Conservation (phyloP, 1,140 invertebrate genomes). For the Theocolax elegans region DNA sequence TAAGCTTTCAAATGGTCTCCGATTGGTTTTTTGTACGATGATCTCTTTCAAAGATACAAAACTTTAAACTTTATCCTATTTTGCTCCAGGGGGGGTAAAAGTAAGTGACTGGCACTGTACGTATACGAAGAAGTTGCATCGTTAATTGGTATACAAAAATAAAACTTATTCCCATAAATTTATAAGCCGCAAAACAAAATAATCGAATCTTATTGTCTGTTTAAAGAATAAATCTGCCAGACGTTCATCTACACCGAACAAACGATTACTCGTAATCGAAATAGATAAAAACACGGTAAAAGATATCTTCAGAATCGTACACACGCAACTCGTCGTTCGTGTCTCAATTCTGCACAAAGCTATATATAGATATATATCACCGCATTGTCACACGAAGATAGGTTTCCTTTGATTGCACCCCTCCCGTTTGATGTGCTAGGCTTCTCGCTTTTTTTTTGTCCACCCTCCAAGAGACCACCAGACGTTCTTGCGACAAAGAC, state of each 20-base stretch:
- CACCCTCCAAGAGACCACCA: background rate
- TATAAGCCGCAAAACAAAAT: too few species aligned
- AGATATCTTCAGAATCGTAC: background rate
- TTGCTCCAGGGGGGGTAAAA: too few species aligned
- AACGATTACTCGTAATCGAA: background rate
- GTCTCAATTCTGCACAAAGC: conserved; percentile 47
- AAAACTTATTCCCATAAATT: too few species aligned
- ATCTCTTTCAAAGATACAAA: too few species aligned
- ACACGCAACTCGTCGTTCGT: background rate
- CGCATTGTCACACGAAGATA: conserved; percentile 53
- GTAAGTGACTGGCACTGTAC: too few species aligned
- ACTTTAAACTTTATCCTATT: too few species aligned
- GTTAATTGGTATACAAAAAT: too few species aligned
- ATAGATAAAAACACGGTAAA: background rate
- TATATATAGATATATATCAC: conserved; percentile 45
- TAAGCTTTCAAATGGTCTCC: too few species aligned
- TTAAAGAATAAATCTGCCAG: too few species aligned
- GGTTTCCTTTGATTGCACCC: conserved; percentile 53
- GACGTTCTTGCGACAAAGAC: background rate
- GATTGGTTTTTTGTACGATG: too few species aligned
- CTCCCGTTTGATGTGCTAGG: background rate
- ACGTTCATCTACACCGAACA: background rate
- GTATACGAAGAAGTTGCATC: too few species aligned
- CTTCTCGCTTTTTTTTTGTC: conserved; percentile 1
- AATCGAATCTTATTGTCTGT: too few species aligned